phyloP scores from a whole-genome alignment of 1,140 invertebrate genomes.

The Pseudomyrmex sp. region DNA sequence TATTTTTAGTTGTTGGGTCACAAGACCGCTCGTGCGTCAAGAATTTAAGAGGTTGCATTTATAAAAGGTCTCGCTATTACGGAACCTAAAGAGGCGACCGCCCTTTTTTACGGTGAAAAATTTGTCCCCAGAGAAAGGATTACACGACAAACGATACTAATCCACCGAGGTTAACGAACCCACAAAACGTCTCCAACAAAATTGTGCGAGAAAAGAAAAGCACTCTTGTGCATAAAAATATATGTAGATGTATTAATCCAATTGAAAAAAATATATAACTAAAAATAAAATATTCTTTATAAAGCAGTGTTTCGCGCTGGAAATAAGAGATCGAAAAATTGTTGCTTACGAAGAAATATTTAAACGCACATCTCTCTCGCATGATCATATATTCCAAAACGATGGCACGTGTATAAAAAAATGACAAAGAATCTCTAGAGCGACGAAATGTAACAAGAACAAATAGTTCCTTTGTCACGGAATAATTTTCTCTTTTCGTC shows the following conservation, averaged over 20 bases:
- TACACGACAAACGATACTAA: conserved; percentile 32
- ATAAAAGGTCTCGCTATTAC: conserved; percentile 4
- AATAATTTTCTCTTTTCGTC: conserved; percentile 1
- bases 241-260: background rate
- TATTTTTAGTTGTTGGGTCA: background rate
- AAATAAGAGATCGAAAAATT: background rate
- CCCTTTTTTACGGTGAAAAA: conserved; percentile 11
- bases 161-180: conserved; percentile 10
- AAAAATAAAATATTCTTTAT: no score
- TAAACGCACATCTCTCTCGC: background rate
- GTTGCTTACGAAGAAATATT: background rate
- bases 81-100: background rate
- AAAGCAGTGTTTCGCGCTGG: background rate
- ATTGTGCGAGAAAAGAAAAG: background rate
- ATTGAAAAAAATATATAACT: background rate
- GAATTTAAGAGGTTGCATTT: background rate
- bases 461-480: background rate
- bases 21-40: background rate
- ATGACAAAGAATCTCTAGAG: background rate
- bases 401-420: background rate
- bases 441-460: background rate
- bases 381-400: background rate
- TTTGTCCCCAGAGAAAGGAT: conserved; percentile 12
- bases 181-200: background rate
- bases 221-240: no score